Percentiles rank a stretch among this genome's conserved stretches.
Conservation (phyloP, 2,888 invertebrate species). For the Plemyria rubiginata region DNA sequence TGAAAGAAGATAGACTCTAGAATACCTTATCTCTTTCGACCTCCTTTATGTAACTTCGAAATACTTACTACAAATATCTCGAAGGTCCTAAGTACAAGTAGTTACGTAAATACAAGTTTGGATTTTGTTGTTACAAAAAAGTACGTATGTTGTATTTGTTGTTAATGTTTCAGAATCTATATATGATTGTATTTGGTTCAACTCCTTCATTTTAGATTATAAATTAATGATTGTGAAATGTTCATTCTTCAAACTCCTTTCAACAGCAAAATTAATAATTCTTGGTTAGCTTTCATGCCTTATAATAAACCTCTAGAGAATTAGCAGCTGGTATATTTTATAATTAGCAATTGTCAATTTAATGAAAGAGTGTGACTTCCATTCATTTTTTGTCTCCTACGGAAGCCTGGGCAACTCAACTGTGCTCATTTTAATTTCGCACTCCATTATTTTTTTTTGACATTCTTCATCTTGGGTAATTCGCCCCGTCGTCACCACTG, state of each 20-base stretch:
- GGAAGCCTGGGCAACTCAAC: background rate
- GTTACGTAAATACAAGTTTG: too few relatives aligned
- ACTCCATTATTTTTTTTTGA: too few relatives aligned
- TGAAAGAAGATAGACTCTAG: constrained; percentile 10
- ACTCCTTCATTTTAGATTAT: too few relatives aligned
- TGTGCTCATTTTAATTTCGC: constrained; percentile 8
- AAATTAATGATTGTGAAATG: background rate
- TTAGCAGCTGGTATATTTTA: background rate
- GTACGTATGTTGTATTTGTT: too few relatives aligned
- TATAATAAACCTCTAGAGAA: background rate
- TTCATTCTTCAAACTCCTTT: background rate
- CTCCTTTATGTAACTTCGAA: background rate
- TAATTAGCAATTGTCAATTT: background rate
- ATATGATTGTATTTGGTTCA: too few relatives aligned
- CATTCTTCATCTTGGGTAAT: too few relatives aligned
- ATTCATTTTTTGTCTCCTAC: constrained; percentile 2
- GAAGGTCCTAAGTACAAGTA: background rate
- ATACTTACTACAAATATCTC: background rate
- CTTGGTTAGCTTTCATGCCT: background rate
- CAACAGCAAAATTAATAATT: background rate
- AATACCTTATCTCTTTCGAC: constrained; percentile 5
- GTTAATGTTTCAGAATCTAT: too few relatives aligned
- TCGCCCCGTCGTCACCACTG: too few relatives aligned
- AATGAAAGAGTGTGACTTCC: background rate
- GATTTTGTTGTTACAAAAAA: too few relatives aligned